phyloP scores from a whole-genome alignment of 2,797 vertebrate genomes.

The Hyperoplus immaculatus region DNA sequence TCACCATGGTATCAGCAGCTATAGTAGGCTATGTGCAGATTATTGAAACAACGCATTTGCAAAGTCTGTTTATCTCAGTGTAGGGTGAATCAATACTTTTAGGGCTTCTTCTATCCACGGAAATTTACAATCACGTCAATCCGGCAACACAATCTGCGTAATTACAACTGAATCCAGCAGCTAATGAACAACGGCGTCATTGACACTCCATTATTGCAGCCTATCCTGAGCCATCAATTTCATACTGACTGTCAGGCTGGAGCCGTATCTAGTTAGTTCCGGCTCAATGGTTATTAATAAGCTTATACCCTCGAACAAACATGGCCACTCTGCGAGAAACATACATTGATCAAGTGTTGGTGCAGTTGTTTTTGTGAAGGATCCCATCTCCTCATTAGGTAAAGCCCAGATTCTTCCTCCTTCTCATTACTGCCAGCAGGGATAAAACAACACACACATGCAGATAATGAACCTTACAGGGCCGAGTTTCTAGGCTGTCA shows the following conservation, averaged over 20 bases:
- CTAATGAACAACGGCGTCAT: slow-evolving; percentile 55
- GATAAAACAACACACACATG: slow-evolving; percentile 49
- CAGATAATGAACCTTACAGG: slow-evolving; percentile 65
- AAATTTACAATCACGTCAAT: slow-evolving; percentile 45
- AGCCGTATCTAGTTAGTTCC: slow-evolving; percentile 43
- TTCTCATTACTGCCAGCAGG: slow-evolving; percentile 43
- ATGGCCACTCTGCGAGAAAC: slow-evolving; percentile 9
- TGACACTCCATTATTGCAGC: slow-evolving; percentile 41
- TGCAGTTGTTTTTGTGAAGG: slow-evolving; percentile 44
- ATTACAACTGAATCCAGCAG: slow-evolving; percentile 38
- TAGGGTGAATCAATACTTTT: slow-evolving; percentile 42
- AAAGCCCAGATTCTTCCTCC: slow-evolving; percentile 35
- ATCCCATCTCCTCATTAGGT: slow-evolving; percentile 59
- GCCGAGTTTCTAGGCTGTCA: slow-evolving; percentile 49
- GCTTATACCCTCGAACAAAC: slow-evolving; percentile 35
- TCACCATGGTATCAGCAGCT: slow-evolving; percentile 12
- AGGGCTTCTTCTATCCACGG: slow-evolving; percentile 47
- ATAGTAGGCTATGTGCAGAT: not conserved
- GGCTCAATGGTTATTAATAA: slow-evolving; percentile 38
- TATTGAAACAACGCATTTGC: slow-evolving; percentile 32
- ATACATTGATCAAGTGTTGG: slow-evolving; percentile 51
- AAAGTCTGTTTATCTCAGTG: slow-evolving; percentile 43
- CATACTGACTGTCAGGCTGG: slow-evolving; percentile 19
- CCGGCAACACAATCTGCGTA: slow-evolving; percentile 47
- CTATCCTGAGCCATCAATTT: slow-evolving; percentile 36